Evolutionary conservation across 2,113 vertebrate species (phyloP).

Genomic region (Lasiurus borealis): DNA sequence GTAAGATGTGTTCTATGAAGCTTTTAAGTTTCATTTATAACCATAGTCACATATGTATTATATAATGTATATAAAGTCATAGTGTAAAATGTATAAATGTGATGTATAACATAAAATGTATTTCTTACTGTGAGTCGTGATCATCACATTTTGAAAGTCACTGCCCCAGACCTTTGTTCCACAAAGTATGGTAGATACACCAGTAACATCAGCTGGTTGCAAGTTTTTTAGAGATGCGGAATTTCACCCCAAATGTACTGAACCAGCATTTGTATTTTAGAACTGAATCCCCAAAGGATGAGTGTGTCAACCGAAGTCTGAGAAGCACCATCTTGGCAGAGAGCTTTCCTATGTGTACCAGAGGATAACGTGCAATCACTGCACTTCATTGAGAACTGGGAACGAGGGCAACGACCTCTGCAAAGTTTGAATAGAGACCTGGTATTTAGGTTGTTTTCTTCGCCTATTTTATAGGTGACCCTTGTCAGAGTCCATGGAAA

Average conservation of each 20-base stretch:
- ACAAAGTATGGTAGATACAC: background rate
- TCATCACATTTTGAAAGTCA: slow-evolving; percentile 35
- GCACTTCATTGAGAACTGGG: background rate
- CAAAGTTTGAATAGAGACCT: slow-evolving; percentile 1
- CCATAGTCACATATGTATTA: background rate
- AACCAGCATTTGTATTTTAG: slow-evolving; percentile 35
- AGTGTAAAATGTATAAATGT: background rate
- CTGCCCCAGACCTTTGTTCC: background rate
- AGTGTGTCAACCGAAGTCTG: background rate
- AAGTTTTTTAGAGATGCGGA: slow-evolving; percentile 23
- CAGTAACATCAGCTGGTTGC: background rate
- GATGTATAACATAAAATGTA: background rate
- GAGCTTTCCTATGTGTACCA: background rate
- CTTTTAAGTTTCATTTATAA: background rate
- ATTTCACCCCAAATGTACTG: background rate
- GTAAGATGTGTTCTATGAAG: slow-evolving; percentile 37
- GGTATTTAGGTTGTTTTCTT: background rate
- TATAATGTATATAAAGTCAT: background rate
- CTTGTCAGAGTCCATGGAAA: background rate
- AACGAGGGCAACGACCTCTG: background rate
- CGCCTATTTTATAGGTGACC: background rate
- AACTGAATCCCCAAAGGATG: background rate
- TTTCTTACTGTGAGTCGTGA: background rate
- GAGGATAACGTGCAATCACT: slow-evolving; percentile 3
- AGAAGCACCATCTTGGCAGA: background rate